Percentiles rank a stretch among this genome's conserved stretches.
Evolutionary conservation across 2,888 invertebrate genomes (phyloP).

Genomic region (Lumbricus terrestris): DNA sequence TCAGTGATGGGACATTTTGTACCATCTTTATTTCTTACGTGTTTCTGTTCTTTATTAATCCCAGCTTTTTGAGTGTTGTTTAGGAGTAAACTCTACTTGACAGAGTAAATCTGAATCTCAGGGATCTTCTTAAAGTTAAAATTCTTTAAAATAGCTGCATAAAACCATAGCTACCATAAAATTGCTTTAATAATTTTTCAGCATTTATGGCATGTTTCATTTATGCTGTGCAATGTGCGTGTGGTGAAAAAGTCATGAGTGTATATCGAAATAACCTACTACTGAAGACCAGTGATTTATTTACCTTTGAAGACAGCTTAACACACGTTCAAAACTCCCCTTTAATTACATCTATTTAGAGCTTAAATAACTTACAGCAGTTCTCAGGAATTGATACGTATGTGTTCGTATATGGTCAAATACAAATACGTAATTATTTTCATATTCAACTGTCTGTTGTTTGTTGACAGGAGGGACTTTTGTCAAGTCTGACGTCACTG

Average conservation of each 20-base stretch:
- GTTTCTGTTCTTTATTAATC: not conserved
- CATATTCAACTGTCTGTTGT: not conserved
- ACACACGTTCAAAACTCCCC: too few relatives aligned
- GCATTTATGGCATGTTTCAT: not conserved
- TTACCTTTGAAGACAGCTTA: too few relatives aligned
- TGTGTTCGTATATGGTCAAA: not conserved
- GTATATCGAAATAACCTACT: not conserved
- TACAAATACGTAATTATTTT: not conserved
- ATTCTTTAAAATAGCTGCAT: too few relatives aligned
- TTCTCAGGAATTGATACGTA: not conserved
- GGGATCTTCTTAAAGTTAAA: too few relatives aligned
- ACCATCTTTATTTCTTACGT: not conserved
- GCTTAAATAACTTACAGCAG: too few relatives aligned
- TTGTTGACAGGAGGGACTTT: conserved; percentile 76
- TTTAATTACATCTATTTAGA: too few relatives aligned
- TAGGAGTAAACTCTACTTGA: not conserved
- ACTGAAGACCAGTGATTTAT: too few relatives aligned
- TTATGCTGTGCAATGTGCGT: not conserved
- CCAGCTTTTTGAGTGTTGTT: not conserved
- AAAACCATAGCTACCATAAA: too few relatives aligned
- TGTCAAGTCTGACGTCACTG: conserved; percentile 85
- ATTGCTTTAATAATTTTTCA: not conserved
- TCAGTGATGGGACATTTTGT: not conserved
- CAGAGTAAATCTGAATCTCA: not conserved
- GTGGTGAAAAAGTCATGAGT: not conserved